A percentile compares a stretch with the other conserved stretches of the same genome.
phyloP scores from a whole-genome alignment of 2,888 invertebrate species.

The Falcaria lacertinaria region DNA sequence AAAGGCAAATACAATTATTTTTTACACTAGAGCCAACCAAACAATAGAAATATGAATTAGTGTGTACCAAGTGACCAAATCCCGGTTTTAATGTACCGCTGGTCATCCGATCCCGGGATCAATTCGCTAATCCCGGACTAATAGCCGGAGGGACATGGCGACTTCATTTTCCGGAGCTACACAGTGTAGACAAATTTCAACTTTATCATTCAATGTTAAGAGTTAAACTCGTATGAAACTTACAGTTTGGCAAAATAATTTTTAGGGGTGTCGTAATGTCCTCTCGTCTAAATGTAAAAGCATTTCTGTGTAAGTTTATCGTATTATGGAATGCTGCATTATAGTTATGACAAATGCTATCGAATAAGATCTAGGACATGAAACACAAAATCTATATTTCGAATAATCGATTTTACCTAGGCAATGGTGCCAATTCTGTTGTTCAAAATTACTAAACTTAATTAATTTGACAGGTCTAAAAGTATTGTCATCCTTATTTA shows the following conservation, averaged over 20 bases:
- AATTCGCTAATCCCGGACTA: constrained; percentile 71
- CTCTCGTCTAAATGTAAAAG: constrained; percentile 65
- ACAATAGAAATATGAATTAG: constrained; percentile 65
- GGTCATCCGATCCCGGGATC: constrained; percentile 73
- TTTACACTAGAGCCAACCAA: constrained; percentile 13
- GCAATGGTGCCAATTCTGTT: no score
- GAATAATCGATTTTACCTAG: no score
- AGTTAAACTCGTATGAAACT: constrained; percentile 22
- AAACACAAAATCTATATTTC: no score
- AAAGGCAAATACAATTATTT: neutral
- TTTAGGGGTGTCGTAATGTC: constrained; percentile 52
- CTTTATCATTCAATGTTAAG: constrained; percentile 11
- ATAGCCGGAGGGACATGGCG: constrained; percentile 51
- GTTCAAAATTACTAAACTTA: no score
- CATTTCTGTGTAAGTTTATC: constrained; percentile 78
- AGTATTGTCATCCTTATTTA: no score
- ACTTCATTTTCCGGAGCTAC: constrained; percentile 23
- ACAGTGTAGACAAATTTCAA: constrained; percentile 8
- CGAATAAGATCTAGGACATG: no score
- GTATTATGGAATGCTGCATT: constrained; percentile 63
- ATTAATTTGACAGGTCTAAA: no score
- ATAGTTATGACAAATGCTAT: constrained; percentile 24
- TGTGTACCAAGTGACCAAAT: constrained; percentile 60
- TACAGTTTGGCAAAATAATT: constrained; percentile 43
- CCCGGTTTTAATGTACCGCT: constrained; percentile 69